Evolutionary conservation across 2,797 vertebrate genomes (phyloP).

Genomic region (Ctenopoma kingsleyae): DNA sequence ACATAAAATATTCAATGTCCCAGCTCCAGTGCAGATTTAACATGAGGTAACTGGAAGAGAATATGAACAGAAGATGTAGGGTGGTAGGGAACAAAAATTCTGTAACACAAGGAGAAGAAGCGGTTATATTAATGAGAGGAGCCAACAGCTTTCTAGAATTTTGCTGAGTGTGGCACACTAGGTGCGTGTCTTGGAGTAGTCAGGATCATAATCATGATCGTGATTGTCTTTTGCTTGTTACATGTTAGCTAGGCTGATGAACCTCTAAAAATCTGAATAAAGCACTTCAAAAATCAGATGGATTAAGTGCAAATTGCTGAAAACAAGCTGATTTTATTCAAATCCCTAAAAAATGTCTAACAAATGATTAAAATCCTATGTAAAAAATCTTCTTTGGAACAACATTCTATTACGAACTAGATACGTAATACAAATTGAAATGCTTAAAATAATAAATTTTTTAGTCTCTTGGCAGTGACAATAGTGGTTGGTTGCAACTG

Average conservation of each 20-base stretch:
- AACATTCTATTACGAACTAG: too few relatives aligned
- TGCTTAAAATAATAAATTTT: constrained; percentile 7
- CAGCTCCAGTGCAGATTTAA: constrained; percentile 57
- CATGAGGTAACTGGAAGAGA: constrained; percentile 73
- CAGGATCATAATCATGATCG: background rate
- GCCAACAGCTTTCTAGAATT: constrained; percentile 11
- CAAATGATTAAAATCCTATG: too few relatives aligned
- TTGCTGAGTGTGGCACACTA: constrained; percentile 24
- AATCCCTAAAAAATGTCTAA: too few relatives aligned
- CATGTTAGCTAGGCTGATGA: background rate
- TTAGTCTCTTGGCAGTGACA: constrained; percentile 23
- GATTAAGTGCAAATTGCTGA: too few relatives aligned
- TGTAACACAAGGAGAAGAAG: constrained; percentile 23
- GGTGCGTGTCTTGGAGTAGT: constrained; percentile 5
- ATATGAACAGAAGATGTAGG: constrained; percentile 42
- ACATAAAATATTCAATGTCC: constrained; percentile 73
- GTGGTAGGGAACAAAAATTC: constrained; percentile 40
- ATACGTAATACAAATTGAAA: too few relatives aligned
- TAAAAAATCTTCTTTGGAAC: too few relatives aligned
- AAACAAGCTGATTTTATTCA: background rate
- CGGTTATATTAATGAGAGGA: constrained; percentile 20
- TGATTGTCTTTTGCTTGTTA: constrained; percentile 8
- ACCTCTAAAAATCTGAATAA: background rate
- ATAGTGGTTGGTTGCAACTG: constrained; percentile 46
- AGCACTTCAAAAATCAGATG: background rate